Conservation (phyloP, 2,113 vertebrate species). For the Apeltes quadracus region DNA sequence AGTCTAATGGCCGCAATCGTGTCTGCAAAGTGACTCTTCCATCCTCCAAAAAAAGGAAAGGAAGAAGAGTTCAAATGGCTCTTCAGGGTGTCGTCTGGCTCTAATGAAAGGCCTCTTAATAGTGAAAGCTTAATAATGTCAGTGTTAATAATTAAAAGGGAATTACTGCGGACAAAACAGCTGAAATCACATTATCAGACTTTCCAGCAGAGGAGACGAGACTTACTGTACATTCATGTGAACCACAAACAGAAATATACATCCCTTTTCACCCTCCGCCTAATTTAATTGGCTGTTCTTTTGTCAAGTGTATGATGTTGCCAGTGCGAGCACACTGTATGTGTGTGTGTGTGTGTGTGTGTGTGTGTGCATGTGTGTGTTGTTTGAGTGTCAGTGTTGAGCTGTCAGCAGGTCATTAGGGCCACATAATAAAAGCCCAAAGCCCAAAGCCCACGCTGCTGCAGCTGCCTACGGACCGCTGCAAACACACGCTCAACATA, state of each 20-base stretch:
- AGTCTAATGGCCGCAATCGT: not conserved
- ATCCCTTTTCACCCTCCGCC: conserved; percentile 27
- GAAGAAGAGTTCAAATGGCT: conserved; percentile 46
- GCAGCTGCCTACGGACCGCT: conserved; percentile 61
- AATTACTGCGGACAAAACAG: conserved; percentile 84
- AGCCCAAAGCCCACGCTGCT: conserved; percentile 50
- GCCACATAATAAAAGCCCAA: conserved; percentile 70
- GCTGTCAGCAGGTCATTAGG: conserved; percentile 72
- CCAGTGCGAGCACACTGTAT: conserved; percentile 31
- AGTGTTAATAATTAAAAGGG: conserved; percentile 93
- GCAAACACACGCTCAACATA: conserved; percentile 62
- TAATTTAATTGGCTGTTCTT: conserved; percentile 60
- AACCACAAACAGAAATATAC: conserved; percentile 50
- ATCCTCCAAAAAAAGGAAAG: not conserved
- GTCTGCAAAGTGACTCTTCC: not conserved
- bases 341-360: conserved; percentile 30
- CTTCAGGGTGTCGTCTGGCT: conserved; percentile 59
- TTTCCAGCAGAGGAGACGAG: conserved; percentile 61
- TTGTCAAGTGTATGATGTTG: conserved; percentile 61
- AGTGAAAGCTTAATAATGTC: conserved; percentile 90
- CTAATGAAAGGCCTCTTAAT: conserved; percentile 85
- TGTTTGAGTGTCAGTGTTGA: conserved; percentile 48
- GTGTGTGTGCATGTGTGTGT: conserved; percentile 29
- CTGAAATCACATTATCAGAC: conserved; percentile 84
- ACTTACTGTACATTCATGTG: conserved; percentile 38